These are phyloP conservation scores for Hyles euphorbiae DNA, from an alignment of 1,140 invertebrate genomes.

Conservation along the genomic window DNA sequence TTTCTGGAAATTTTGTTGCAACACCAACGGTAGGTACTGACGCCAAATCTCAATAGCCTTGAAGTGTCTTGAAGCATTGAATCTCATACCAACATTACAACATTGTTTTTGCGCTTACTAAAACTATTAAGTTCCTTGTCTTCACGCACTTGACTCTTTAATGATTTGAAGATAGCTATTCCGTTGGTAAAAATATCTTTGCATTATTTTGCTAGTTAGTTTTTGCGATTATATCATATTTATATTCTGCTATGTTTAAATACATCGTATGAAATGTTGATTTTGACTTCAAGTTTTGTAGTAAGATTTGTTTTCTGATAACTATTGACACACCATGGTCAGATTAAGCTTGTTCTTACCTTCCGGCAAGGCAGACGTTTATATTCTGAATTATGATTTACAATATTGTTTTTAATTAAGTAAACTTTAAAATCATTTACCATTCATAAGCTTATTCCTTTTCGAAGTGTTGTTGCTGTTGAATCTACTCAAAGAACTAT, in stretches of 20 bases:
- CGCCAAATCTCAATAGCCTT: constrained; percentile 8
- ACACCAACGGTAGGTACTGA: not conserved
- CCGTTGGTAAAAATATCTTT: not conserved
- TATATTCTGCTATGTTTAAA: not conserved
- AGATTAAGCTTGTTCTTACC: too few relatives aligned
- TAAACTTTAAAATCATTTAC: too few relatives aligned
- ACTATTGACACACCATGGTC: too few relatives aligned
- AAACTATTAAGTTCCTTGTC: constrained; percentile 3
- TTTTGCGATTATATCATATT: constrained; percentile 3
- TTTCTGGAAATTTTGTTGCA: constrained; percentile 5
- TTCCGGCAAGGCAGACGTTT: too few relatives aligned
- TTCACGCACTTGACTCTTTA: not conserved
- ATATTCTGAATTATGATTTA: too few relatives aligned
- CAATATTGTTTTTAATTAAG: too few relatives aligned
- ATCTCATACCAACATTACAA: not conserved
- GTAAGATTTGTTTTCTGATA: too few relatives aligned
- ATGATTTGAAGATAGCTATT: not conserved
- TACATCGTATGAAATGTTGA: too few relatives aligned
- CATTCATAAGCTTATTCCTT: too few relatives aligned
- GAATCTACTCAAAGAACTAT: too few relatives aligned
- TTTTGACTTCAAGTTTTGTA: too few relatives aligned
- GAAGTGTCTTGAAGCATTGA: constrained; percentile 11
- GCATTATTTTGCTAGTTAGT: constrained; percentile 2
- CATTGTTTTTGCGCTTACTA: not conserved
- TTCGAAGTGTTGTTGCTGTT: too few relatives aligned